phyloP scores from a whole-genome alignment of 64 coral and sea anemone species.

The Trachythela sp. region DNA sequence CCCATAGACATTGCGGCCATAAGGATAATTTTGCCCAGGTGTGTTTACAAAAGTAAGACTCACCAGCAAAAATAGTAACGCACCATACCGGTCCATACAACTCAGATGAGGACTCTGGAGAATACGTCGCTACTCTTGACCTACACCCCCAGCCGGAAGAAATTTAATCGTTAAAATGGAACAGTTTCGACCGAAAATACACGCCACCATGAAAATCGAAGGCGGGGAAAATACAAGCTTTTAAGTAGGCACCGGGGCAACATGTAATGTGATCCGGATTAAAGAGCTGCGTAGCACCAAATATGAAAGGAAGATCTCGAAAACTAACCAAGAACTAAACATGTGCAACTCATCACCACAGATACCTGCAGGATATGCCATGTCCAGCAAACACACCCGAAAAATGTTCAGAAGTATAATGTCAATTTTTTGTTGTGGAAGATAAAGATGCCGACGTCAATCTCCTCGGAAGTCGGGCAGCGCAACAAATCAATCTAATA shows the following conservation, averaged over 20 bases:
- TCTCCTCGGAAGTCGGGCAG: background rate
- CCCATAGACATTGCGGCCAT: slow-evolving; percentile 35
- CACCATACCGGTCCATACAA: background rate
- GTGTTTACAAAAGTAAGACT: background rate
- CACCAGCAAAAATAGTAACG: background rate
- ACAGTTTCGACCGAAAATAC: background rate
- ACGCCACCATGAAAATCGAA: background rate
- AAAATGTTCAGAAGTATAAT: background rate
- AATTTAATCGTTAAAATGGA: background rate
- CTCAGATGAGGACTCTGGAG: background rate
- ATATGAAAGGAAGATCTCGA: background rate
- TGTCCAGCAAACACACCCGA: background rate
- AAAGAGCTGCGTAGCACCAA: background rate
- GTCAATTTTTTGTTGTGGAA: background rate
- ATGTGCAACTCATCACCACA: background rate
- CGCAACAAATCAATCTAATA: slow-evolving; percentile 6
- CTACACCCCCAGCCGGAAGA: background rate
- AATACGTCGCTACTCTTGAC: background rate
- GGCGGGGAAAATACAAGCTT: background rate
- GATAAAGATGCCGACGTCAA: background rate
- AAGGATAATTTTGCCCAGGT: background rate
- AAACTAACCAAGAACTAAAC: background rate
- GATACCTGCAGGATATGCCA: background rate
- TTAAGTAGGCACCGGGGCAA: background rate
- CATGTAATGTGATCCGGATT: background rate